Evolutionary conservation across 1,140 invertebrate species (phyloP), one percentile per base, ranked within the genome.

Genomic region (Drosophila pseudoobscura): DNA sequence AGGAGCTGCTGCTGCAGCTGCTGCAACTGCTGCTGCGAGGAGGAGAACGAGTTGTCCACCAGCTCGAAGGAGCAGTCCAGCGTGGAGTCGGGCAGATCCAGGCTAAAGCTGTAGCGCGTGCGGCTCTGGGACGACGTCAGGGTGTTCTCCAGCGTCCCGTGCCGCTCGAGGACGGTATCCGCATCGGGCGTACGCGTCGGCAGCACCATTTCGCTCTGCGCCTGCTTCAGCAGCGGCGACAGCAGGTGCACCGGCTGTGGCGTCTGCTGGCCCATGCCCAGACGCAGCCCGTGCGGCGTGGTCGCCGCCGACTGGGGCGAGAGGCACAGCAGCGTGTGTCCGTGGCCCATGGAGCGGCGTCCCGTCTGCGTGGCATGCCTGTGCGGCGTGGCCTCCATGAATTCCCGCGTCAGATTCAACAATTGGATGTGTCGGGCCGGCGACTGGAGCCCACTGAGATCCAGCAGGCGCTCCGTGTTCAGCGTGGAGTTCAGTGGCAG

Each of bases 1-100:
- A 95, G 92, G 69, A 92, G 90, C 52, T 84, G 82, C 83, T 92
- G 83, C 45, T 85, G 77, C 51, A 59, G 22, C 22, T 78, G 82
- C 41, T 77, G 60, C 51, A 80, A 53, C 41, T 66, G 51, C 26
- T 80, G 79, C 9, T 79, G 80, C 1, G 77, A 80, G 0, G 82
- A 77, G 4, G 88, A 88, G 5, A 89, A 68, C 8, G 91, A 92
- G 41, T 61, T 76, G 39, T 92, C 90, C 35, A 90, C 89, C 52
- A 92, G 41, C 11, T 92, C 91, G 0, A 92, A 91, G 24, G 91
- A 91, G 11, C 87, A 78, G 46, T 92, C 91, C 8, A 91, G 31
- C 1, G 89, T 87, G 1, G 73, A 77, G 6, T 92, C 91, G 0
- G 79, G 78, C 43, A 92, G 43, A 43, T 92, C 91, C 26, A 91